A percentile compares a stretch with the other conserved stretches of the same genome.
phyloP scores from a whole-genome alignment of 1,140 invertebrate genomes.

The Brachionus manjavacas region DNA sequence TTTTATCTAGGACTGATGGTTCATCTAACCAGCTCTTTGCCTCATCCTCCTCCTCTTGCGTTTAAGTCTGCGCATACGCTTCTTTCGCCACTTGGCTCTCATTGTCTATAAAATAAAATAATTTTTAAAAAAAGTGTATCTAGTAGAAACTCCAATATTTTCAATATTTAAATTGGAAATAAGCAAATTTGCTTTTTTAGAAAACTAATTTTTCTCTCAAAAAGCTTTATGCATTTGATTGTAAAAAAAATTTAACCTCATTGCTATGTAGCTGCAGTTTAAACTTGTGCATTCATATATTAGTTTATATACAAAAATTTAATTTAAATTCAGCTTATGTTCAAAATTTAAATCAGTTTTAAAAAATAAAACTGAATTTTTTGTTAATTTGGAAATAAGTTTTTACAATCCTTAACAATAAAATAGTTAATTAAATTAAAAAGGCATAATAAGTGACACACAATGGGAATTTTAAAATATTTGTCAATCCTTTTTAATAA shows the following conservation, averaged over 20 bases:
- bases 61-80: slow-evolving; percentile 59
- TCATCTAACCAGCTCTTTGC: slow-evolving; percentile 57
- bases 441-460: too few relatives aligned
- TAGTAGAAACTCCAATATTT: not conserved
- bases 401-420: too few relatives aligned
- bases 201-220: not conserved
- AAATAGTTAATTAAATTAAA: too few relatives aligned
- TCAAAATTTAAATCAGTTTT: not conserved
- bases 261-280: not conserved
- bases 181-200: not conserved
- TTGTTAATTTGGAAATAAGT: not conserved
- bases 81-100: slow-evolving; percentile 56
- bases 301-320: not conserved
- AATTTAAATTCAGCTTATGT: not conserved
- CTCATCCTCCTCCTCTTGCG: slow-evolving; percentile 60
- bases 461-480: too few relatives aligned
- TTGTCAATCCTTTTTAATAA: too few relatives aligned
- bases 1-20: not conserved
- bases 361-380: not conserved
- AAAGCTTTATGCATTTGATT: not conserved
- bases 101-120: not conserved
- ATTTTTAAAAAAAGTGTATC: not conserved
- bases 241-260: slow-evolving; percentile 19
- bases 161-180: not conserved
- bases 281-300: not conserved